phyloP scores from a whole-genome alignment of 2,888 invertebrate species.

The Ophion ellenae region DNA sequence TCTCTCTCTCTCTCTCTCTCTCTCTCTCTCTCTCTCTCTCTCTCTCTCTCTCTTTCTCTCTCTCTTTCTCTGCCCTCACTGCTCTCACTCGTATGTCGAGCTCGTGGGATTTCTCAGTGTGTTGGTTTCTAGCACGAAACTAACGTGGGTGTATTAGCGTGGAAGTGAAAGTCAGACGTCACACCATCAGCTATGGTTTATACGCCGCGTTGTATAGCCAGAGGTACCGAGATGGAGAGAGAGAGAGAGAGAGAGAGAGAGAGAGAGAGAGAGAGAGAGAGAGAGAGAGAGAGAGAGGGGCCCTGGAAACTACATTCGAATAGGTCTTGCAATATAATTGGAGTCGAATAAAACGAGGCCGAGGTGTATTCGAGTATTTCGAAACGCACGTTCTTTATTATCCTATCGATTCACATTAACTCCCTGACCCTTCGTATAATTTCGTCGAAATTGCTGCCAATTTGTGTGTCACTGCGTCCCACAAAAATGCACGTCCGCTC shows the following conservation, averaged over 20 bases:
- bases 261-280: slow-evolving; percentile 18
- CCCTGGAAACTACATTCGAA: slow-evolving; percentile 53
- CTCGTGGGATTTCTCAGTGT: slow-evolving; percentile 19
- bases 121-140: slow-evolving; percentile 72
- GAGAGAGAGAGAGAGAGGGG: slow-evolving; percentile 25
- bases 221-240: slow-evolving; percentile 4
- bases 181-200: slow-evolving; percentile 47
- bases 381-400: slow-evolving; percentile 34
- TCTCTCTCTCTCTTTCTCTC: slow-evolving; percentile 2
- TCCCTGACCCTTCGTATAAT: slow-evolving; percentile 29
- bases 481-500: not conserved
- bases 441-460: slow-evolving; percentile 3
- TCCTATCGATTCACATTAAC: slow-evolving; percentile 40
- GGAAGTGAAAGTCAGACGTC: slow-evolving; percentile 76
- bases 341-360: slow-evolving; percentile 47
- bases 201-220: slow-evolving; percentile 36
- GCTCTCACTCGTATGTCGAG: slow-evolving; percentile 55
- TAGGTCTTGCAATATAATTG: slow-evolving; percentile 52
- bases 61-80: slow-evolving; percentile 50
- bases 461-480: slow-evolving; percentile 28
- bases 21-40: slow-evolving; percentile 18
- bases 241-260: slow-evolving; percentile 12
- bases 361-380: slow-evolving; percentile 46
- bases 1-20: slow-evolving; percentile 38
- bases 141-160: slow-evolving; percentile 76